These are phyloP conservation scores for Verasper variegatus DNA, from an alignment of 2,113 vertebrate species.

Conservation along the genomic window DNA sequence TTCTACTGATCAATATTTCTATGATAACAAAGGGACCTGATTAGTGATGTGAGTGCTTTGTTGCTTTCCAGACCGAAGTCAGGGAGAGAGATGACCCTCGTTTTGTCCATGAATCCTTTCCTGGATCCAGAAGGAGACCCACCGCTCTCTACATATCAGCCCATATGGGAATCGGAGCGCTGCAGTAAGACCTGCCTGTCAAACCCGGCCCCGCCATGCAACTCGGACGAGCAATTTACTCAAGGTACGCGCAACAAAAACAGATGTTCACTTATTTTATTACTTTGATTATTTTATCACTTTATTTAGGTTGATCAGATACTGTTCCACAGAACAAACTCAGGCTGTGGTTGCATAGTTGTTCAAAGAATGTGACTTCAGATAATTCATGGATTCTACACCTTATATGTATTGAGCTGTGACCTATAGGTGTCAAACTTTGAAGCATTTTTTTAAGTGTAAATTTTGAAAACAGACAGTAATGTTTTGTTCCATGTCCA, in stretches of 20 bases:
- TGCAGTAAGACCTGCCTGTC: slow-evolving; percentile 82
- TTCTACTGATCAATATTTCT: neutral
- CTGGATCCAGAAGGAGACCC: slow-evolving; percentile 89
- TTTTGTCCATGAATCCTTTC: slow-evolving; percentile 94
- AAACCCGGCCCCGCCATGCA: slow-evolving; percentile 58
- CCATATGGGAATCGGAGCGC: slow-evolving; percentile 84
- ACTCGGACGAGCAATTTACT: slow-evolving; percentile 74
- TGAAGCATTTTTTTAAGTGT: neutral
- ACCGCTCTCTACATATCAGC: slow-evolving; percentile 84
- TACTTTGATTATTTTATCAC: too few relatives aligned
- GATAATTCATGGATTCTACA: neutral
- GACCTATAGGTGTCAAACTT: neutral
- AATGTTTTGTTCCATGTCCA: neutral
- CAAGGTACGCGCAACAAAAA: slow-evolving; percentile 72
- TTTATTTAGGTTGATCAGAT: neutral
- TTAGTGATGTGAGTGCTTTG: neutral
- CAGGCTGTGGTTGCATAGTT: neutral
- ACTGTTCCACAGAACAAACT: neutral
- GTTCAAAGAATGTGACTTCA: neutral
- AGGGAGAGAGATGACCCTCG: slow-evolving; percentile 91
- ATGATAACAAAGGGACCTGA: neutral
- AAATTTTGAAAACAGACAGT: neutral
- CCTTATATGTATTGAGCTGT: neutral
- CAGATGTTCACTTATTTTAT: slow-evolving; percentile 12
- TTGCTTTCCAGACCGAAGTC: slow-evolving; percentile 75